phyloP scores from a whole-genome alignment of 2,888 invertebrate genomes.

The Caenorhabditis macrosperma region DNA sequence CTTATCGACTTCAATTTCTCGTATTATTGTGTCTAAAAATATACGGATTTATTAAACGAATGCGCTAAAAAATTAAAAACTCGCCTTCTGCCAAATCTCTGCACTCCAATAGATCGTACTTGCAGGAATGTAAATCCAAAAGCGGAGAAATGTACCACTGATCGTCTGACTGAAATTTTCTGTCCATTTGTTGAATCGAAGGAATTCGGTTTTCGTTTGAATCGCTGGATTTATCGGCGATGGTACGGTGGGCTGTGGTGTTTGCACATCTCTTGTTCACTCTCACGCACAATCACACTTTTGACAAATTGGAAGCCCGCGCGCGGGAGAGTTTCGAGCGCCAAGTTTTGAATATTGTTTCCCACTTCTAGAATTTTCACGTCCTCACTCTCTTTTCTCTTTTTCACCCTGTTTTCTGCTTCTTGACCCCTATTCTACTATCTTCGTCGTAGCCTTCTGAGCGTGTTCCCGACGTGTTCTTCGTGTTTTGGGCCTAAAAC shows the following conservation, averaged over 20 bases:
- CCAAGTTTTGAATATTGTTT: conserved; percentile 17
- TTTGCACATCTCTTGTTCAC: conserved; percentile 32
- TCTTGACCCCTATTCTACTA: background rate
- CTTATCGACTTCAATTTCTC: background rate
- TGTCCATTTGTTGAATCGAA: conserved; percentile 57
- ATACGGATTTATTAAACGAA: too few species aligned
- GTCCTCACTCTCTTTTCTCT: background rate
- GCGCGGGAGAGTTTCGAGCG: conserved; percentile 35
- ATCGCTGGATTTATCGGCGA: background rate
- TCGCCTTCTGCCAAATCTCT: conserved; percentile 18
- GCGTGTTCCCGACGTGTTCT: background rate
- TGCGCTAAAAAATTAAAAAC: background rate
- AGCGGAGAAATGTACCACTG: conserved; percentile 66
- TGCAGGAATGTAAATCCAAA: conserved; percentile 41
- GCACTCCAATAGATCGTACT: conserved; percentile 35
- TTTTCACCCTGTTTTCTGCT: background rate
- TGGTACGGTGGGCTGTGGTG: conserved; percentile 31
- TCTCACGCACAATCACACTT: conserved; percentile 7
- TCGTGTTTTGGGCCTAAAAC: conserved; percentile 8
- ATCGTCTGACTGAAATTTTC: conserved; percentile 60
- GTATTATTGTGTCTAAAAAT: conserved; percentile 10
- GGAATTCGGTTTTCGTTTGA: background rate
- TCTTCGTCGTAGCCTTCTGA: background rate
- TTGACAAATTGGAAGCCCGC: background rate
- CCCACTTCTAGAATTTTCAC: background rate